Base-by-base conservation (phyloP, 2,888 invertebrate species). In the Seira ritae region DNA sequence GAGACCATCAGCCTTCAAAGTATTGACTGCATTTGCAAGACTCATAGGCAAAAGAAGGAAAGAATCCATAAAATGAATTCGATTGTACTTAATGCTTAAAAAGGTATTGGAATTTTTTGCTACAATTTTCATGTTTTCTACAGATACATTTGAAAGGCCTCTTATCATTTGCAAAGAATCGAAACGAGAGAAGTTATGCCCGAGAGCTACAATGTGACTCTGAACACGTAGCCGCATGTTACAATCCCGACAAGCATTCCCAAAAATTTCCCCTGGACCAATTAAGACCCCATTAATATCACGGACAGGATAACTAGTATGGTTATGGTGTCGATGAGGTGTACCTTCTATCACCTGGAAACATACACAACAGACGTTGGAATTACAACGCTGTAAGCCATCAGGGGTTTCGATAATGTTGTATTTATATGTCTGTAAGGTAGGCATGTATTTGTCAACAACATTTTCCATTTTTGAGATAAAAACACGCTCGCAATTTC, bases 271-370 rank as follows among this genome's bases (percentile, higher is more conserved):
- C 6, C 23, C 65, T 24, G 19, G 19, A 20, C 62, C 20, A 15
- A 70, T 1, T 0, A 4, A n/a, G 17, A 50, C 77, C 46, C 67
- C 65, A 15, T 1, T 12, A 2, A 20, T 19, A 0, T 22, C 22
- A 23, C 1, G 24, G 8, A 75, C 46, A 10, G 69, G 3, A 23
- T 55, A 77, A 15, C 12, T 31, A n/a, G 60, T 22, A 24, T 77
- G 77, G 20, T 77, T 69, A 22, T 77, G 77, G 24, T 77, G 77
- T 17, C n/a, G 8, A 66, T 67, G 66, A 6, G n/a, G 20, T 46
- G 4, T 23, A 6, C 1, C n/a, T 6, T 60, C 19, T 8, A 19
- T 12, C 1, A 37, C 46, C 22, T 62, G 19, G 4, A 1, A 8
- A 31, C 69, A 70, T 22, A 77, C 55, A 23, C 70, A 77, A 17